phyloP scores from a whole-genome alignment of 2,888 invertebrate species.

The Chymomyza fuscimana region DNA sequence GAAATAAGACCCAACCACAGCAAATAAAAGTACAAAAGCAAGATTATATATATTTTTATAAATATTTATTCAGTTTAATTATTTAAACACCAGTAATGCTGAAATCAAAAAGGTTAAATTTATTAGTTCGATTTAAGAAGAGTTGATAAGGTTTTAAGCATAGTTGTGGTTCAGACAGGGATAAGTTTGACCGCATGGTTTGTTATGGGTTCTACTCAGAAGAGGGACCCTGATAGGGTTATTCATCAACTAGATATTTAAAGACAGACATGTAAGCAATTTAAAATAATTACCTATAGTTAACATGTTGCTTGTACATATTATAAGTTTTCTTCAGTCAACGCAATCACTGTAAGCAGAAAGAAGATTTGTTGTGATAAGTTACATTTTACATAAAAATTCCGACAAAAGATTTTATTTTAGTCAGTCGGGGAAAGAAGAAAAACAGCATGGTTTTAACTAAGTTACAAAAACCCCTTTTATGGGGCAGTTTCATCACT shows the following conservation, averaged over 20 bases:
- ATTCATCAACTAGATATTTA: constrained; percentile 44
- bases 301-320: not conserved
- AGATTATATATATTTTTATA: not conserved
- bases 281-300: not conserved
- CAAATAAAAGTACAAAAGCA: constrained; percentile 44
- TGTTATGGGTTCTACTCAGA: constrained; percentile 66
- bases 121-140: not conserved
- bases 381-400: not conserved
- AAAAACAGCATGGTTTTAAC: constrained; percentile 43
- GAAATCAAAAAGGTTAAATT: not conserved
- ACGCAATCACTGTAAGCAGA: not conserved
- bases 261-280: not conserved
- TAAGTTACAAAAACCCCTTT: constrained; percentile 32
- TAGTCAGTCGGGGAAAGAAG: constrained; percentile 53
- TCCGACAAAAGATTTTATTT: not conserved
- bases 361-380: not conserved
- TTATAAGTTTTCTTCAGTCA: not conserved
- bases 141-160: not conserved
- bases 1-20: constrained; percentile 79
- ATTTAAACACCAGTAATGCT: not conserved
- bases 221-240: constrained; percentile 68
- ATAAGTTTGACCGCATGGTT: constrained; percentile 58
- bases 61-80: constrained; percentile 8
- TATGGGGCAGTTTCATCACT: constrained; percentile 38
- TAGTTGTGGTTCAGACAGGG: constrained; percentile 1